Percentiles rank a stretch among this genome's conserved stretches.
Conservation (phyloP, 2,797 vertebrate species). For the Sebastiscus tertius region DNA sequence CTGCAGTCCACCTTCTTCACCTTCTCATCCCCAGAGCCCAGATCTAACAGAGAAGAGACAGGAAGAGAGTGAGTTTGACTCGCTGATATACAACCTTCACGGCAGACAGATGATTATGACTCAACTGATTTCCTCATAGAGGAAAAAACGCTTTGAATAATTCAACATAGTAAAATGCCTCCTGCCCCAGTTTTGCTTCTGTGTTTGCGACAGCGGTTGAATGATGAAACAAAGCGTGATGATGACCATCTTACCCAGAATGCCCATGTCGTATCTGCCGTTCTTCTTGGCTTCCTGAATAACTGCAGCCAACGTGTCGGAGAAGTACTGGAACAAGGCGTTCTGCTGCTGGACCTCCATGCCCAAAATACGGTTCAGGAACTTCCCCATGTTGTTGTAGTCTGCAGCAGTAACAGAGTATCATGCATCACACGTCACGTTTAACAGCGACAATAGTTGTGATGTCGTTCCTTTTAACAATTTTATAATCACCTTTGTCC, state of each 20-base stretch:
- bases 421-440: background rate
- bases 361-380: conserved; percentile 96
- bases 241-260: conserved; percentile 86
- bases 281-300: conserved; percentile 98
- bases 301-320: conserved; percentile 93
- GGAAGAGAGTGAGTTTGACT: background rate
- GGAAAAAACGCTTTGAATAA: background rate
- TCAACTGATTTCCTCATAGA: background rate
- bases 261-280: conserved; percentile 98
- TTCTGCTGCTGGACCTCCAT: conserved; percentile 99
- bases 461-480: background rate
- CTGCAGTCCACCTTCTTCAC: conserved; percentile 95
- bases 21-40: conserved; percentile 97
- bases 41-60: conserved; percentile 79
- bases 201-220: background rate
- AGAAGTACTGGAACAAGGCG: conserved; percentile 97
- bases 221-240: background rate
- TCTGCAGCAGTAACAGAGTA: conserved; percentile 78
- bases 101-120: background rate
- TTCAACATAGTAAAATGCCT: background rate
- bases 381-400: conserved; percentile 99
- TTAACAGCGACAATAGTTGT: background rate
- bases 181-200: background rate
- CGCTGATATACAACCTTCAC: background rate
- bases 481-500: conserved; percentile 90